These are phyloP conservation scores for Resseliella maxima DNA, from an alignment of 2,888 invertebrate genomes.

Conservation along the genomic window DNA sequence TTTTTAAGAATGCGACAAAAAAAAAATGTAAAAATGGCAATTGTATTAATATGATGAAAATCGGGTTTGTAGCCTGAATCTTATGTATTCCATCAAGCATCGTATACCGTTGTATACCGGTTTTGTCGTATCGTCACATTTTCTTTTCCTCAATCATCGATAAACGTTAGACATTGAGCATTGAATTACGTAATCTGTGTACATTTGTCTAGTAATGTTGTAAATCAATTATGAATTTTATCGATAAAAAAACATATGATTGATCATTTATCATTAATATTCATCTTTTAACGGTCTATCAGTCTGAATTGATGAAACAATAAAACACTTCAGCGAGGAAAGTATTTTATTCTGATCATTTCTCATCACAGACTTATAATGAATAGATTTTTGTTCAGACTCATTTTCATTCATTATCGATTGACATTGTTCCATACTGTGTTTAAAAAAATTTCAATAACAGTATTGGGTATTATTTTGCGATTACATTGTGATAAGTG, in stretches of 20 bases:
- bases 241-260: background rate
- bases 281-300: background rate
- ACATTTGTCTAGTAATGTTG: background rate
- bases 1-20: constrained; percentile 30
- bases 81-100: background rate
- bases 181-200: background rate
- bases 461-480: background rate
- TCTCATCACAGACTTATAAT: too few species aligned
- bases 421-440: background rate
- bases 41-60: background rate
- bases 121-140: background rate
- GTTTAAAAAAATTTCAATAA: background rate
- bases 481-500: background rate
- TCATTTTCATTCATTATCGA: background rate
- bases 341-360: too few species aligned
- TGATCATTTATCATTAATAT: background rate
- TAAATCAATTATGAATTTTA: constrained; percentile 10
- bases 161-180: background rate
- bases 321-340: background rate
- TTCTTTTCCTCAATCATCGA: constrained; percentile 20
- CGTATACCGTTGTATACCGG: background rate
- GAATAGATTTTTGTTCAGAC: background rate
- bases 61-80: constrained; percentile 22
- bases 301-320: background rate
- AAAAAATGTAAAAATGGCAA: background rate